phyloP scores from a whole-genome alignment of 1,140 invertebrate genomes.

The Drosophila nikananu region DNA sequence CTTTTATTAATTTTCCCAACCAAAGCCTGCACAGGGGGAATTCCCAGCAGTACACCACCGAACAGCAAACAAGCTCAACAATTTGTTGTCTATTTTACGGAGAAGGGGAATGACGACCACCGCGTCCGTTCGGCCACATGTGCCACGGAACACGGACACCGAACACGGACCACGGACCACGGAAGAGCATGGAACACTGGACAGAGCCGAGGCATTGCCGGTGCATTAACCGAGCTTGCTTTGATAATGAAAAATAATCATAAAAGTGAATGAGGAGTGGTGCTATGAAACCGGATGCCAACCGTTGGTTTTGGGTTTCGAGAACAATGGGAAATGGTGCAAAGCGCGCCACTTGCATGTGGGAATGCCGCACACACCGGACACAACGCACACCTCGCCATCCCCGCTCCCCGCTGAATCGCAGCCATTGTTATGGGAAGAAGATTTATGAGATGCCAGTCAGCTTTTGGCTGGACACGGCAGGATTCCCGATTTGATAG shows the following conservation, averaged over 20 bases:
- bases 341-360: constrained; percentile 38
- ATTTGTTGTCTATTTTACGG: constrained; percentile 65
- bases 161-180: constrained; percentile 10
- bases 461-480: constrained; percentile 18
- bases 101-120: not conserved
- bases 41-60: constrained; percentile 19
- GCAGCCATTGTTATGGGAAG: constrained; percentile 36
- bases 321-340: constrained; percentile 35
- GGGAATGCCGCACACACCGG: constrained; percentile 5
- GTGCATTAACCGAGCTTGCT: constrained; percentile 51
- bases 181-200: not conserved
- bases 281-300: constrained; percentile 9
- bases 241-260: constrained; percentile 73
- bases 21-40: constrained; percentile 25
- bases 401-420: constrained; percentile 3
- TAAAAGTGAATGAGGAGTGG: constrained; percentile 41
- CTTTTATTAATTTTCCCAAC: constrained; percentile 71
- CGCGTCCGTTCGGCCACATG: constrained; percentile 25
- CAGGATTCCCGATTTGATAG: constrained; percentile 2
- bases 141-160: constrained; percentile 11
- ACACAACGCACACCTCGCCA: not conserved
- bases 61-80: constrained; percentile 63
- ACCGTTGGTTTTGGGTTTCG: not conserved
- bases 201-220: constrained; percentile 12
- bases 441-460: constrained; percentile 40